A percentile compares a stretch with the other conserved stretches of the same genome.
phyloP scores from a whole-genome alignment of 2,113 vertebrate genomes.

The Saccopteryx bilineata region DNA sequence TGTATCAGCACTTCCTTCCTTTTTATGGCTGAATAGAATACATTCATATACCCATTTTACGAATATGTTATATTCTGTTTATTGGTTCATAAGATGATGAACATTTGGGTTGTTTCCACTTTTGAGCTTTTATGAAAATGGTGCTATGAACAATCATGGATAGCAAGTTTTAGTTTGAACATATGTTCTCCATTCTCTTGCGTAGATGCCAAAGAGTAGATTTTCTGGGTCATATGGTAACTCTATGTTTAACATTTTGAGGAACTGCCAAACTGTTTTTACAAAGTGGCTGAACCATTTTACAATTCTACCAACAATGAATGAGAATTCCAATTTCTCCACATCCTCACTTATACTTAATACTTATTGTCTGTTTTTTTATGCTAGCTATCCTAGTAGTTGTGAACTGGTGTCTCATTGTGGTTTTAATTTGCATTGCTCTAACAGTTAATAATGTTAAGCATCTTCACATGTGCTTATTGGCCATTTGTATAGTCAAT shows the following conservation, averaged over 20 bases:
- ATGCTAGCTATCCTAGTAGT: background rate
- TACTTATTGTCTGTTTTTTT: background rate
- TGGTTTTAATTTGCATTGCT: background rate
- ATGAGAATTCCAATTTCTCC: background rate
- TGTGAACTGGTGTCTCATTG: background rate
- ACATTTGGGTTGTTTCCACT: constrained; percentile 17
- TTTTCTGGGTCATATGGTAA: background rate
- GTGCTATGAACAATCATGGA: background rate
- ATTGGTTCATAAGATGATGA: background rate
- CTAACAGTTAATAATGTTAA: background rate
- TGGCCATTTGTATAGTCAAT: background rate
- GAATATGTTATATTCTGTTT: constrained; percentile 29
- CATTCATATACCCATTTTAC: background rate
- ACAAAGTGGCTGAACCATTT: background rate
- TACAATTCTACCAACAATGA: background rate
- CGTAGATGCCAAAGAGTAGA: background rate
- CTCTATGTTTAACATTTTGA: background rate
- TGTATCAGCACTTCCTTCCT: background rate
- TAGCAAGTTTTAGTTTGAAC: background rate
- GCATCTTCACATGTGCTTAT: background rate
- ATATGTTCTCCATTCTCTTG: constrained; percentile 11
- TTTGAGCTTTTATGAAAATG: background rate
- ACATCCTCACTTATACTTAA: background rate
- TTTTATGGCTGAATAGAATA: background rate
- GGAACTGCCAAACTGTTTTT: constrained; percentile 20